A percentile compares a stretch with the other conserved stretches of the same genome.
These are phyloP conservation scores for Tenebrosternarchus preto DNA, from an alignment of 2,113 vertebrate genomes.

Conservation along the genomic window DNA sequence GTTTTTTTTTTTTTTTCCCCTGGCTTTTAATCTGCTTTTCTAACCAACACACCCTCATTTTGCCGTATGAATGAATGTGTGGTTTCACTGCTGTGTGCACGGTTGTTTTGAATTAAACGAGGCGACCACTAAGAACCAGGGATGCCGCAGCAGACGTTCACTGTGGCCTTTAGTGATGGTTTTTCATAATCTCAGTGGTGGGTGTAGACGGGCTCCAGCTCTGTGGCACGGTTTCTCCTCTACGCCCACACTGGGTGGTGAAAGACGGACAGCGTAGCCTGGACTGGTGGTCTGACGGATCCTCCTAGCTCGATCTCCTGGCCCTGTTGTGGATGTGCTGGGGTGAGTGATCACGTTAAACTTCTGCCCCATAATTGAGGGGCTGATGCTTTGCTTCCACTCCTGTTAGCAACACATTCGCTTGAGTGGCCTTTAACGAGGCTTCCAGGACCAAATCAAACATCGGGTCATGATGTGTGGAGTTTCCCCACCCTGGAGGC, in stretches of 20 bases:
- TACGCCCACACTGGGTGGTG: too few species aligned
- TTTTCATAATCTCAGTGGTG: neutral
- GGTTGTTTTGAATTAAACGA: neutral
- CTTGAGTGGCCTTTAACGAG: conserved; percentile 34
- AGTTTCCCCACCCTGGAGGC: conserved; percentile 40
- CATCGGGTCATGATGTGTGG: conserved; percentile 42
- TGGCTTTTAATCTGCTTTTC: neutral
- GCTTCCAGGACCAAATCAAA: conserved; percentile 43
- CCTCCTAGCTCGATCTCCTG: neutral
- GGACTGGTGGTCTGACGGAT: neutral
- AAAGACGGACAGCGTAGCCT: neutral
- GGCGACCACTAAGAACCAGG: neutral
- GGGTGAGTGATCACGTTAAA: neutral
- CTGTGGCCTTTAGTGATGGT: conserved; percentile 9
- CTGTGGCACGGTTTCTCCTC: neutral
- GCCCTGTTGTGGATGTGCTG: conserved; percentile 1
- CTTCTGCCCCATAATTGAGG: neutral
- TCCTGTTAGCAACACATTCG: conserved; percentile 53
- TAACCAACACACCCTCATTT: conserved; percentile 4
- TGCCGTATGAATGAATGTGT: neutral
- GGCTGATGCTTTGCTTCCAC: neutral
- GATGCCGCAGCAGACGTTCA: neutral
- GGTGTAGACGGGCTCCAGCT: neutral
- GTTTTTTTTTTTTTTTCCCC: neutral
- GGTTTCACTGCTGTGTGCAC: neutral